These are phyloP conservation scores for Strigamia maritima DNA, from an alignment of 2,888 invertebrate genomes.

Conservation along the genomic window DNA sequence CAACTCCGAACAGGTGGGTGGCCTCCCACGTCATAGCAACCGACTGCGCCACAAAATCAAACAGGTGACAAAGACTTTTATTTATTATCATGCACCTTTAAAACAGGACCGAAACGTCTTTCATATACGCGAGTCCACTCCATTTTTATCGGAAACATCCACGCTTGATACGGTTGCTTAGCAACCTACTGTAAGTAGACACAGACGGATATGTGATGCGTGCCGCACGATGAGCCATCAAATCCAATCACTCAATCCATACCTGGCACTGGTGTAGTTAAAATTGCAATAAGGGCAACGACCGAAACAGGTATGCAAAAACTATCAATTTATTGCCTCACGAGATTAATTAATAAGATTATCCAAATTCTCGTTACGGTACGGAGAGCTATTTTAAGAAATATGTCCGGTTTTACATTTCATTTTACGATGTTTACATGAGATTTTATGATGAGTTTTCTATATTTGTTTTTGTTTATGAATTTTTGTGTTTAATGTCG, in stretches of 20 bases:
- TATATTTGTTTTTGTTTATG: too few relatives aligned
- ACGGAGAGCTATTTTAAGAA: background rate
- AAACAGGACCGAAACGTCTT: background rate
- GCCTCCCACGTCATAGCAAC: conserved; percentile 20
- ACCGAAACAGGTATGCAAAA: background rate
- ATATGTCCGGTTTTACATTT: too few relatives aligned
- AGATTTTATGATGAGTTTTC: too few relatives aligned
- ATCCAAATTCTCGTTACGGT: background rate
- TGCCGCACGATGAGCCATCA: background rate
- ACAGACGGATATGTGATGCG: background rate
- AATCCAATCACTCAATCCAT: background rate
- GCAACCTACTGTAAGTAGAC: background rate
- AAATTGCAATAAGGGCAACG: background rate
- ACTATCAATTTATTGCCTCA: too few relatives aligned
- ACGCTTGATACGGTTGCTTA: background rate
- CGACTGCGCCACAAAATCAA: background rate
- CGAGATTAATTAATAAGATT: too few relatives aligned
- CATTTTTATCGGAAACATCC: background rate
- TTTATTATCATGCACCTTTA: background rate
- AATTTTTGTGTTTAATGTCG: too few relatives aligned
- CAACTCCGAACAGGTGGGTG: conserved; percentile 10
- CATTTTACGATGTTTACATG: too few relatives aligned
- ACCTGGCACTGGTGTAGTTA: background rate
- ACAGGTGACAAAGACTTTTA: background rate
- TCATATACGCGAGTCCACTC: background rate